Percentiles rank a stretch among this genome's conserved stretches.
These are phyloP conservation scores for Crioceris asparagi DNA, from an alignment of 2,888 invertebrate species.

Conservation along the genomic window DNA sequence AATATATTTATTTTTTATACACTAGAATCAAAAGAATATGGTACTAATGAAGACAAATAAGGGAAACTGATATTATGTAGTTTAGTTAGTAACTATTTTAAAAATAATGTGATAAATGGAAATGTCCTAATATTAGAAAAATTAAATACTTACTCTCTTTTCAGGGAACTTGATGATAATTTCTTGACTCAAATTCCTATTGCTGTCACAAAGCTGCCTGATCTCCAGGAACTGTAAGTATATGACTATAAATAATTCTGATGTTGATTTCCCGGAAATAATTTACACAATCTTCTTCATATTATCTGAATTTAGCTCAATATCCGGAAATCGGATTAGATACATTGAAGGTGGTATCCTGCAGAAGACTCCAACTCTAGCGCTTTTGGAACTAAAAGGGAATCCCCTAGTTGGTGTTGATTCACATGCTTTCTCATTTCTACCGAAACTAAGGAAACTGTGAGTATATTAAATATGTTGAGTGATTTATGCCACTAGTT, in stretches of 20 bases:
- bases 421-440: slow-evolving; percentile 58
- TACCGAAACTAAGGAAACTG: slow-evolving; percentile 71
- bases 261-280: no score
- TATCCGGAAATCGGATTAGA: slow-evolving; percentile 74
- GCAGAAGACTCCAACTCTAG: slow-evolving; percentile 54
- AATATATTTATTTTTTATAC: no score
- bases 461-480: slow-evolving; percentile 43
- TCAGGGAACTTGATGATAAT: slow-evolving; percentile 69
- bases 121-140: no score
- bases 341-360: slow-evolving; percentile 62
- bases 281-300: no score
- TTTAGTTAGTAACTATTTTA: no score
- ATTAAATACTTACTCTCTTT: slow-evolving; percentile 11
- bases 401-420: slow-evolving; percentile 69
- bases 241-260: neutral
- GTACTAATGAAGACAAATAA: no score
- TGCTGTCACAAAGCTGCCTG: slow-evolving; percentile 61
- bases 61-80: no score
- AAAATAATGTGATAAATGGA: no score
- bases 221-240: slow-evolving; percentile 81
- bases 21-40: no score
- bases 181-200: slow-evolving; percentile 61
- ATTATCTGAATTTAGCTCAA: no score
- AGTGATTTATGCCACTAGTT: slow-evolving; percentile 4
- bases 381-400: slow-evolving; percentile 69